A percentile compares a stretch with the other conserved stretches of the same genome.
Evolutionary conservation across 2,888 invertebrate genomes (phyloP).

Genomic region (Metellina segmentata): DNA sequence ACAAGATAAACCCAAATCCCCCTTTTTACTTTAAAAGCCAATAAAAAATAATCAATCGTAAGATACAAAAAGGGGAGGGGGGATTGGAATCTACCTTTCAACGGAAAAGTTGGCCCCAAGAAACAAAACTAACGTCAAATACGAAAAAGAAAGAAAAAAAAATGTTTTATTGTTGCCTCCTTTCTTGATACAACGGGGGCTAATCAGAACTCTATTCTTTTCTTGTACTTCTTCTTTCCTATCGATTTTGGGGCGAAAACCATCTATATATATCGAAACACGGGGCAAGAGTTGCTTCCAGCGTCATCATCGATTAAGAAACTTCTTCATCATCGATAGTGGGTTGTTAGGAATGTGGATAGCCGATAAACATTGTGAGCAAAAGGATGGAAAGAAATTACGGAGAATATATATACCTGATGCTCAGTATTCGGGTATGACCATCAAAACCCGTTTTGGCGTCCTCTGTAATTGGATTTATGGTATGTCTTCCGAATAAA

Average conservation of each 20-base stretch:
- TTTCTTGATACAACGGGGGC: slow-evolving; percentile 67
- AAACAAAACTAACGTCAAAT: slow-evolving; percentile 69
- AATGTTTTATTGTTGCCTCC: slow-evolving; percentile 65
- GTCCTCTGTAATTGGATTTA: slow-evolving; percentile 29
- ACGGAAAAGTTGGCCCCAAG: slow-evolving; percentile 60
- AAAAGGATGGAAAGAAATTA: slow-evolving; percentile 33
- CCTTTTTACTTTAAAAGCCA: slow-evolving; percentile 73
- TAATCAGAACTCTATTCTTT: slow-evolving; percentile 71
- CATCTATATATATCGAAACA: slow-evolving; percentile 50
- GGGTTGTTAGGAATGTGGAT: slow-evolving; percentile 63
- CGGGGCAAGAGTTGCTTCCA: slow-evolving; percentile 37
- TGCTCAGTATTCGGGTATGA: slow-evolving; percentile 24
- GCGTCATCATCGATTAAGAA: slow-evolving; percentile 60
- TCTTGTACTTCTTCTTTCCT: slow-evolving; percentile 51
- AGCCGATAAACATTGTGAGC: slow-evolving; percentile 57
- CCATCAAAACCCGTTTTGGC: slow-evolving; percentile 50
- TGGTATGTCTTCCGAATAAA: slow-evolving; percentile 3
- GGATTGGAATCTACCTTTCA: slow-evolving; percentile 51
- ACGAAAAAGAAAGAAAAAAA: slow-evolving; percentile 39
- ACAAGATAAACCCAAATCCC: slow-evolving; percentile 71
- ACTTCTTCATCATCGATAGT: slow-evolving; percentile 69
- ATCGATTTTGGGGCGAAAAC: slow-evolving; percentile 37
- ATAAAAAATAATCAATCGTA: slow-evolving; percentile 69
- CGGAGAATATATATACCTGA: slow-evolving; percentile 30
- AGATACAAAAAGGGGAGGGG: slow-evolving; percentile 30